A percentile compares a stretch with the other conserved stretches of the same genome.
phyloP scores from a whole-genome alignment of 2,113 vertebrate genomes.

The Hyaena hyaena region DNA sequence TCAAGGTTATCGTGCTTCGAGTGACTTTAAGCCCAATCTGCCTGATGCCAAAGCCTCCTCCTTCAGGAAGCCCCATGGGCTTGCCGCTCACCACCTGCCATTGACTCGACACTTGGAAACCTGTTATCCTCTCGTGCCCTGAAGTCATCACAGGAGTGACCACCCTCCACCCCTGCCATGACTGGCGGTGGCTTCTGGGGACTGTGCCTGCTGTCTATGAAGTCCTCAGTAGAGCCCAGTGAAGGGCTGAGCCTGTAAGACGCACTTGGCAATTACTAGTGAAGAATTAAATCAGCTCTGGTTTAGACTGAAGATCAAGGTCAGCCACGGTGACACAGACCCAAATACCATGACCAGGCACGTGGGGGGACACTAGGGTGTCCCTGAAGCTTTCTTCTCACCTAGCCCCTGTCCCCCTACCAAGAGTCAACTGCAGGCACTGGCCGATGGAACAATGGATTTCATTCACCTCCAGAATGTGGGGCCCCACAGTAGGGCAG shows the following conservation, averaged over 20 bases:
- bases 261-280: not conserved
- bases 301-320: not conserved
- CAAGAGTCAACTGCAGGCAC: not conserved
- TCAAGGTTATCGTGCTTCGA: rapidly evolving
- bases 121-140: not conserved
- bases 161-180: not conserved
- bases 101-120: not conserved
- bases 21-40: not conserved
- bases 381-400: not conserved
- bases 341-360: not conserved
- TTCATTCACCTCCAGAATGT: not conserved
- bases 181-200: not conserved
- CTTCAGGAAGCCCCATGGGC: not conserved
- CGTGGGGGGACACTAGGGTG: not conserved
- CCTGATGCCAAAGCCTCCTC: not conserved
- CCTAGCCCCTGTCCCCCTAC: rapidly evolving
- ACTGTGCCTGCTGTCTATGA: not conserved
- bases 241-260: not conserved
- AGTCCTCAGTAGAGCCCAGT: not conserved
- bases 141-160: not conserved
- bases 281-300: not conserved
- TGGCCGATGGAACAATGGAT: not conserved
- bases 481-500: not conserved
- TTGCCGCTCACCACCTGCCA: not conserved
- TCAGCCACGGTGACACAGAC: not conserved